phyloP scores from a whole-genome alignment of 37 sponge, comb jelly and placozoan genomes.

The Cliona cf. orientalis region DNA sequence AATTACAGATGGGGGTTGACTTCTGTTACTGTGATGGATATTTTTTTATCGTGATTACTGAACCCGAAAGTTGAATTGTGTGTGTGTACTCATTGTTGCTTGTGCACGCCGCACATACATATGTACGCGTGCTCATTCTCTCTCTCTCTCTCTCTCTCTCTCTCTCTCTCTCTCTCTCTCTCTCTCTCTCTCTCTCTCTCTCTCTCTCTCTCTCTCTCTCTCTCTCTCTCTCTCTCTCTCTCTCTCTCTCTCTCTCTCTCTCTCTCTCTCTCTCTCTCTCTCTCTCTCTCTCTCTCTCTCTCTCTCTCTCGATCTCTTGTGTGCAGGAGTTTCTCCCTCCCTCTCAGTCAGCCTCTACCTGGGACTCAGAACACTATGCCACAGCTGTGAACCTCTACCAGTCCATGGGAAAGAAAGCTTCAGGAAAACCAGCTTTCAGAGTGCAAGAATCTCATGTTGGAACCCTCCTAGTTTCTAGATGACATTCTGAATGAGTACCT shows the following conservation, averaged over 20 bases:
- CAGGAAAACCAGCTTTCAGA: constrained; percentile 47
- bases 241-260: constrained; percentile 19
- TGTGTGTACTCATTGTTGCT: no score
- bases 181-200: constrained; percentile 28
- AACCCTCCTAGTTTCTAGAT: constrained; percentile 34
- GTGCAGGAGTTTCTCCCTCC: constrained; percentile 30
- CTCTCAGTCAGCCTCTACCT: constrained; percentile 27
- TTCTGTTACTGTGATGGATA: no score
- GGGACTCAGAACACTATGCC: constrained; percentile 26
- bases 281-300: background rate
- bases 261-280: background rate
- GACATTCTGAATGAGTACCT: background rate
- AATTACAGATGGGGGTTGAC: no score
- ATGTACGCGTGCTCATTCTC: background rate
- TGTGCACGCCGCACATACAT: no score
- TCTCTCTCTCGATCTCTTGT: no score
- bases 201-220: constrained; percentile 22
- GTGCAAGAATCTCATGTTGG: constrained; percentile 40
- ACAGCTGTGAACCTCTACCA: constrained; percentile 39
- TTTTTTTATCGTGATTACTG: no score
- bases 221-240: constrained; percentile 23
- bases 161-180: constrained; percentile 15
- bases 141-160: constrained; percentile 4
- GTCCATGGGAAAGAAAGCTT: constrained; percentile 20
- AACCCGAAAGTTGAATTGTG: no score